Evolutionary conservation across 2,797 vertebrate genomes (phyloP), one percentile per base, ranked within the genome.

Genomic region (Lates japonicus): DNA sequence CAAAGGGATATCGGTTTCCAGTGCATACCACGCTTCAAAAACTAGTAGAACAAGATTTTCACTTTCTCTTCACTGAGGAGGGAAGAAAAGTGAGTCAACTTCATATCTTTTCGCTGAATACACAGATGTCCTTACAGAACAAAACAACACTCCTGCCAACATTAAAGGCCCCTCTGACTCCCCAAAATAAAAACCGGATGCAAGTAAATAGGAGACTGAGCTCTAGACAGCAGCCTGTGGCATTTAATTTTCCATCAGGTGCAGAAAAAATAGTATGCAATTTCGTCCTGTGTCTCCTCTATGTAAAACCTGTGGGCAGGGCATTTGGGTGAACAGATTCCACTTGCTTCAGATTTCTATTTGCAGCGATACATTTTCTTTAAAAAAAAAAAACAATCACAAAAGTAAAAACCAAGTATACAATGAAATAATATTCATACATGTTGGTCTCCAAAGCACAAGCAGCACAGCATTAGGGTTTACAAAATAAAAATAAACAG

Each of bases 11-110:
- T 90, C 87, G 83, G 86, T 93, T 93, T 90, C 90, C 49, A 58
- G 69, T 76, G 66, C 87, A 84, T 69, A 57, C 81, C 80, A 77
- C 83, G 44, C 88, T 86, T 85, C 63, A 74, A 74, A 87, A 94
- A 94, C 94, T 81, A 93, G 93, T 61, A 79, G 76, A 88, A 90
- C 93, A 81, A 93, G 88, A 93, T 91, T 93, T 89, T 86, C 80
- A 86, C 88, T 92, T 83, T 90, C 81, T 88, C 82, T 91, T 92
- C 85, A 86, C 81, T 82, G 88, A 81, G 76, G 80, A 82, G 83
- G 81, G 86, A 78, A 81, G 70, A 82, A 86, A 87, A 82, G 83
- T 69, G 63, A 79, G 80, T 91, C 81, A 87, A 90, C 90, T 91
- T 92, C 91, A n/a, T n/a, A n/a, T n/a, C 89, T 90, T 48, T 82